These are phyloP conservation scores for Eupristina koningsbergeri DNA, from an alignment of 1,140 invertebrate species.

Conservation along the genomic window DNA sequence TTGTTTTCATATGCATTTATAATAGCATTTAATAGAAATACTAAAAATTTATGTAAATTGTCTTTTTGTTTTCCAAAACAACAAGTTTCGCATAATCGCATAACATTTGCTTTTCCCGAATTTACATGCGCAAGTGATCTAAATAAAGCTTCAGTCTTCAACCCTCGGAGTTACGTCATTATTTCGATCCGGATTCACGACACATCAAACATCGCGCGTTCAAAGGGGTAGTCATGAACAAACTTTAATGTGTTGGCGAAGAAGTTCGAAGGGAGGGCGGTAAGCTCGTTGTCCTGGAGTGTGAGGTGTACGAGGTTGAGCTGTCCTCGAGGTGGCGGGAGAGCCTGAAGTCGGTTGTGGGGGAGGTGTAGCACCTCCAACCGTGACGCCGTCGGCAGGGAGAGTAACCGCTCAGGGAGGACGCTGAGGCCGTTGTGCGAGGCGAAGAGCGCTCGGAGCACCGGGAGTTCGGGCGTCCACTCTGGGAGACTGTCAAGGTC, in stretches of 20 bases:
- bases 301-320: conserved; percentile 81
- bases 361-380: conserved; percentile 82
- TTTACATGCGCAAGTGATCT: not conserved
- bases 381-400: conserved; percentile 81
- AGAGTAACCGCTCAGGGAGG: conserved; percentile 82
- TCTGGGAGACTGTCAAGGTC: conserved; percentile 82
- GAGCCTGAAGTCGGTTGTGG: conserved; percentile 82
- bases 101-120: not conserved
- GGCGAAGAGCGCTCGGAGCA: conserved; percentile 81
- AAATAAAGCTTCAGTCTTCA: not conserved
- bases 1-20: too few relatives aligned
- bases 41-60: too few relatives aligned
- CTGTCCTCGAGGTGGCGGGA: conserved; percentile 80
- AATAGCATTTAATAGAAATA: too few relatives aligned
- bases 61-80: too few relatives aligned
- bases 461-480: conserved; percentile 84
- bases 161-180: not conserved
- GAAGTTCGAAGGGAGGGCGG: conserved; percentile 82
- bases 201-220: too few relatives aligned
- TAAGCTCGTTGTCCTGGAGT: conserved; percentile 84
- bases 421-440: conserved; percentile 82
- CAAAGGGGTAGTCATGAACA: conserved; percentile 3
- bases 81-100: too few relatives aligned
- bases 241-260: conserved; percentile 80
- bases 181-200: not conserved